Conservation (phyloP, 2,113 vertebrate genomes). For the Pontoporia blainvillei region DNA sequence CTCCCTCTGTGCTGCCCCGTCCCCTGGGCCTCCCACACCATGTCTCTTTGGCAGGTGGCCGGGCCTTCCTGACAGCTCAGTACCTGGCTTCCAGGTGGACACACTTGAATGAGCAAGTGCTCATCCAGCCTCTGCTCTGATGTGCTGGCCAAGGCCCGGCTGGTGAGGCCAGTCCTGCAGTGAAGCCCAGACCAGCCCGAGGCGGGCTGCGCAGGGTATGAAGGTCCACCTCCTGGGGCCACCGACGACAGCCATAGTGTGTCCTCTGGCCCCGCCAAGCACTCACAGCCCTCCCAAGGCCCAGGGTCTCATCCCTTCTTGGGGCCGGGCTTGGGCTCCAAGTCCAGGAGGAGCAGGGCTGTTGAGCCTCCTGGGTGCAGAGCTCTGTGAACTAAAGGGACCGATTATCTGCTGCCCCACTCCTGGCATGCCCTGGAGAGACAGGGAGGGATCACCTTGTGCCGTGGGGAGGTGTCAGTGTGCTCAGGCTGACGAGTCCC, state of each 20-base stretch:
- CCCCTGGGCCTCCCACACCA: not conserved
- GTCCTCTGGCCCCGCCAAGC: not conserved
- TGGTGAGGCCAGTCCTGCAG: fast-evolving
- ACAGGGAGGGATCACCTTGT: too few relatives aligned
- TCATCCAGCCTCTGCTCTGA: not conserved
- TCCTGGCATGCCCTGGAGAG: not conserved
- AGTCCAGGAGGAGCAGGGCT: not conserved
- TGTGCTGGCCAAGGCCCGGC: fast-evolving
- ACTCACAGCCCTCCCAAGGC: not conserved
- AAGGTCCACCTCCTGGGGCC: not conserved
- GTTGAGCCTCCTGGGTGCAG: not conserved
- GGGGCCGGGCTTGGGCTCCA: not conserved
- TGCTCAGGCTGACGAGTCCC: too few relatives aligned
- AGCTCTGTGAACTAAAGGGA: not conserved
- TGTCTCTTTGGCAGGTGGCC: not conserved
- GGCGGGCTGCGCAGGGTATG: fast-evolving
- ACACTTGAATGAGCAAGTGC: not conserved
- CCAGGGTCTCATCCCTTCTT: not conserved
- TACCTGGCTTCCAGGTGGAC: not conserved
- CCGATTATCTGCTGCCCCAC: not conserved
- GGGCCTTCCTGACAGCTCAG: not conserved
- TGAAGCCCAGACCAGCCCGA: fast-evolving
- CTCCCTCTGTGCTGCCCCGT: not conserved
- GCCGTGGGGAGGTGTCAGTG: not conserved
- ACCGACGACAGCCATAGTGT: not conserved